Base-by-base conservation (phyloP, 2,888 invertebrate genomes). In the Boloria selene region DNA sequence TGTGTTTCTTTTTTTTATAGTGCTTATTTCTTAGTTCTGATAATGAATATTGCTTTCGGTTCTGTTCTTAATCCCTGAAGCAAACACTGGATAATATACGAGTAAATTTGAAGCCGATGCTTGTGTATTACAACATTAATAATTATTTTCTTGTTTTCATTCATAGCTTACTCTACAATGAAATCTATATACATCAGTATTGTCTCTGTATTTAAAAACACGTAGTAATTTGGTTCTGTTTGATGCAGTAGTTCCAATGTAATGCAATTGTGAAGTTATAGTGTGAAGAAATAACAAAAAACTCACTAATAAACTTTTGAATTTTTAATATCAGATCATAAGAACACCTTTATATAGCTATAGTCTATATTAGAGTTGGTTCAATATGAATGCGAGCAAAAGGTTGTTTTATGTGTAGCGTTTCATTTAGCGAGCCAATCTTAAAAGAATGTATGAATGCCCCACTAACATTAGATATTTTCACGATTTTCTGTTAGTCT, bases 381-480 rank as follows among this genome's bases (percentile, higher is more conserved):
- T 49, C n/a, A 42, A 22, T 60, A 60, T 60, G 18, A 31, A 65
- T 55, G 22, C 55, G 50, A 68, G 55, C 18, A 61, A 22, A 31
- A 59, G 26, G 56, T 45, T 56, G 45, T 18, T 22, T 56, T 55
- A 61, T 47, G 65, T 68, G 84, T 84, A 83, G 84, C 83, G 82
- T 85, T 87, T 83, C 84, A 85, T 82, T 87, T 81, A 82, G 80
- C 82, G 77, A 77, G 70, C 73, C 71, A 68, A 71, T 73, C 68
- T 67, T 66, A 65, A 68, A 68, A 53, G 61, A 65, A 54, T 54
- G 61, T 54, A 64, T 67, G 56, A 67, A 66, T 56, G 58, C 56
- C 58, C 44, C 47, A 52, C 61, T 61, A 58, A 61, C 51, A 58
- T 59, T 47, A 53, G 56, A 59, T 59, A 61, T 49, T 45, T 61